Conservation (phyloP, 2,888 invertebrate genomes). For the Oxystoma pomonae region DNA sequence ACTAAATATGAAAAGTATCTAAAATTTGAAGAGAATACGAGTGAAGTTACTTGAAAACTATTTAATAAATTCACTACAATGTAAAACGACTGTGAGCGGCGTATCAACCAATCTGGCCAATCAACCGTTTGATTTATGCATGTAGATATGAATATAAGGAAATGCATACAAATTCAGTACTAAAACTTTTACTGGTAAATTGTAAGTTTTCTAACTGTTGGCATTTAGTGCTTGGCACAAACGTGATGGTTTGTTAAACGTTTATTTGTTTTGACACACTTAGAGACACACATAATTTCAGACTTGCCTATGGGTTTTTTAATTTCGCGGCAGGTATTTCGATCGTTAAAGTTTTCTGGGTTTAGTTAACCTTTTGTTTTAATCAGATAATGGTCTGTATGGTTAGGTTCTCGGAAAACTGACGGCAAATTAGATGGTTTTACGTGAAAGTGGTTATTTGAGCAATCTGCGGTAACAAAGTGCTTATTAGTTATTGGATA, state of each 20-base stretch:
- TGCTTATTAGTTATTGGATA: background rate
- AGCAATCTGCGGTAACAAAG: background rate
- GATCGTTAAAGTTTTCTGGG: background rate
- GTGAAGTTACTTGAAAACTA: too few relatives aligned
- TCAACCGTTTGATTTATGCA: background rate
- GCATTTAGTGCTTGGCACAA: background rate
- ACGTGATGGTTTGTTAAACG: background rate
- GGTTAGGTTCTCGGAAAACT: background rate
- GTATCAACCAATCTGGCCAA: background rate
- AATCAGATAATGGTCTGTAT: background rate
- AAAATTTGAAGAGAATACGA: too few relatives aligned
- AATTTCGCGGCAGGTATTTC: background rate
- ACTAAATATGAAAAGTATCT: too few relatives aligned
- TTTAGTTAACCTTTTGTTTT: background rate
- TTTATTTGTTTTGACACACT: background rate
- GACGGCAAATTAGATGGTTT: background rate
- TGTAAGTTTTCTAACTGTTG: background rate
- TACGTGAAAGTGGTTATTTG: background rate
- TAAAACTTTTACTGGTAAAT: background rate
- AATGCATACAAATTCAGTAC: background rate
- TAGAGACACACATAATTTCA: background rate
- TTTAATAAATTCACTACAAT: too few relatives aligned
- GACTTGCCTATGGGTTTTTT: background rate
- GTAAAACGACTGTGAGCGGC: background rate
- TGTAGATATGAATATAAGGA: background rate